A percentile compares a stretch with the other conserved stretches of the same genome.
phyloP scores from a whole-genome alignment of 2,113 vertebrate species.

The Nyctereutes procyonoides region DNA sequence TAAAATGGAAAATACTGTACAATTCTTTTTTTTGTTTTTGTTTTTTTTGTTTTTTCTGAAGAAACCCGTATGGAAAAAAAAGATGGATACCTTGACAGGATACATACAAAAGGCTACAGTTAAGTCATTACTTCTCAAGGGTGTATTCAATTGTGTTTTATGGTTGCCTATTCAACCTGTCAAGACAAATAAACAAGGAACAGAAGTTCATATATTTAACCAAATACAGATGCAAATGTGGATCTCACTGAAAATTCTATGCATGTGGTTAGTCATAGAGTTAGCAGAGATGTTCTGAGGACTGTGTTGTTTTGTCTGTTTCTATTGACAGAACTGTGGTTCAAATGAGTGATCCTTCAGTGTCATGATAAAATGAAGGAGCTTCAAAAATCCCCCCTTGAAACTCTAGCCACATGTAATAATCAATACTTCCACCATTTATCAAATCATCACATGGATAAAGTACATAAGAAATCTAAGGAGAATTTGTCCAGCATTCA shows the following conservation, averaged over 20 bases:
- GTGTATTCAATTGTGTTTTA: slow-evolving; percentile 55
- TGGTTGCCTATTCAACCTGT: slow-evolving; percentile 40
- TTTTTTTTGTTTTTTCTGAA: not conserved
- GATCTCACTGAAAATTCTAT: not conserved
- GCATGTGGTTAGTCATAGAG: not conserved
- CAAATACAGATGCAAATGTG: not conserved
- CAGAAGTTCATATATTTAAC: slow-evolving; percentile 46
- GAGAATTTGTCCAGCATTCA: not conserved
- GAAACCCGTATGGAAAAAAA: not conserved
- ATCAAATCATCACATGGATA: not conserved
- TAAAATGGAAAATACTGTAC: not conserved
- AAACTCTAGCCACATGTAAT: not conserved
- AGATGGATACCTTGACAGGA: not conserved
- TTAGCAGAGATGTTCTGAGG: not conserved
- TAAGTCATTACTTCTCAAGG: slow-evolving; percentile 12
- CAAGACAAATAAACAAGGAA: slow-evolving; percentile 55
- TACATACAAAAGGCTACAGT: not conserved
- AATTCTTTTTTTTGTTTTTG: too few relatives aligned
- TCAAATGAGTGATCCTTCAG: not conserved
- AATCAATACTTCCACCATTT: not conserved
- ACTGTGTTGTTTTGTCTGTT: not conserved
- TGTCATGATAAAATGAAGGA: not conserved
- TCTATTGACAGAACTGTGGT: not conserved
- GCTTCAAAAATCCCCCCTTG: not conserved
- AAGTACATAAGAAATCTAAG: not conserved